phyloP scores from a whole-genome alignment of 2,888 invertebrate genomes.

The Allygus modestus region DNA sequence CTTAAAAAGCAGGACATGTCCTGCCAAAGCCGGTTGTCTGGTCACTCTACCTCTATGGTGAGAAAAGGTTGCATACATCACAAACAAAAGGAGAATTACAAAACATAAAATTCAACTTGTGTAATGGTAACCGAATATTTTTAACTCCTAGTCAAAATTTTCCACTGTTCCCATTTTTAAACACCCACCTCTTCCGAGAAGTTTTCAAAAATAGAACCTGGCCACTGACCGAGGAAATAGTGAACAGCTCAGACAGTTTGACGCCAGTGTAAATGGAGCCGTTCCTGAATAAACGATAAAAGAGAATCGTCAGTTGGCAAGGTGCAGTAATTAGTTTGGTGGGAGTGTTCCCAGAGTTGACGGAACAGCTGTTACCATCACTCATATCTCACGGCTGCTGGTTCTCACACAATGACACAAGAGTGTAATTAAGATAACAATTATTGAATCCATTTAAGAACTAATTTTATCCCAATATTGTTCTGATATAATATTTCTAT shows the following conservation, averaged over 20 bases:
- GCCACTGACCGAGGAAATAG: not conserved
- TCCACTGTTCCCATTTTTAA: not conserved
- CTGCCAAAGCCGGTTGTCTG: no score
- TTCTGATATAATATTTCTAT: no score
- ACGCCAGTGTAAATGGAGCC: not conserved
- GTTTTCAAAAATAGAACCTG: slow-evolving; percentile 8
- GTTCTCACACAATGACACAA: not conserved
- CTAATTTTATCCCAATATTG: no score
- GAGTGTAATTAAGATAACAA: not conserved
- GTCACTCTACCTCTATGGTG: no score
- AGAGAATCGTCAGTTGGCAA: slow-evolving; percentile 13
- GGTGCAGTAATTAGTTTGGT: not conserved
- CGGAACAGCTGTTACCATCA: not conserved
- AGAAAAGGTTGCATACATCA: no score
- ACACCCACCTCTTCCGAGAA: not conserved
- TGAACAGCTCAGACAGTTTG: not conserved
- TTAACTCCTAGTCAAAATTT: not conserved
- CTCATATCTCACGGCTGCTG: not conserved
- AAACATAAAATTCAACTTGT: no score
- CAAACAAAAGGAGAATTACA: no score
- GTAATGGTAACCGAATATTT: no score
- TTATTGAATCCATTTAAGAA: no score
- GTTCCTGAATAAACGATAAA: not conserved
- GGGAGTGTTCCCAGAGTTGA: not conserved
- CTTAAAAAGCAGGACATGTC: no score